phyloP scores from a whole-genome alignment of 2,113 vertebrate genomes.

The Halcyon malimbica region DNA sequence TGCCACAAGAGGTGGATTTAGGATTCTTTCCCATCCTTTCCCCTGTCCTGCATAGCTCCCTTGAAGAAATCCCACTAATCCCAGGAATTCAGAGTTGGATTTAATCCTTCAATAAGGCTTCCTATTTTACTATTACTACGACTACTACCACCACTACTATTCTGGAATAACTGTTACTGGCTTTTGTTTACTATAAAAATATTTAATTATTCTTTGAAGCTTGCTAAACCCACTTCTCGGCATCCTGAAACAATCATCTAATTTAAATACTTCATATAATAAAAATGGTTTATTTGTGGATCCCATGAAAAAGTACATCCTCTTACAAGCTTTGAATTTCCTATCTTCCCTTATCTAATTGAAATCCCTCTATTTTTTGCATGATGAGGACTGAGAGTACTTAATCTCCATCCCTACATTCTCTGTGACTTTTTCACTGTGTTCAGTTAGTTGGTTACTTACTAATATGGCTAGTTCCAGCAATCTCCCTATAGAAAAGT shows the following conservation, averaged over 20 bases:
- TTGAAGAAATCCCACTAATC: background rate
- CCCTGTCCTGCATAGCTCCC: background rate
- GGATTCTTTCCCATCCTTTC: background rate
- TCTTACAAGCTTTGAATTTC: slow-evolving; percentile 8
- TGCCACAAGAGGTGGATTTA: background rate
- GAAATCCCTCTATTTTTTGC: background rate
- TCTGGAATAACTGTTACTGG: background rate
- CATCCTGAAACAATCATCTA: background rate
- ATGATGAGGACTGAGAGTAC: fast-evolving
- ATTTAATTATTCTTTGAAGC: background rate
- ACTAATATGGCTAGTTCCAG: background rate
- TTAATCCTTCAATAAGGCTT: background rate
- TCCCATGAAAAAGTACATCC: background rate
- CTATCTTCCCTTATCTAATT: background rate
- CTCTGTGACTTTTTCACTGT: background rate
- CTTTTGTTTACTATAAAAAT: background rate
- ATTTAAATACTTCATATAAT: background rate
- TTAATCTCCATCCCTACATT: background rate
- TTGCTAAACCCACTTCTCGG: background rate
- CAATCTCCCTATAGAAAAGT: background rate
- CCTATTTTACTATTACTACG: background rate
- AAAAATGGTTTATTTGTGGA: background rate
- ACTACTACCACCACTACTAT: background rate
- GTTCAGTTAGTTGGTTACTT: background rate
- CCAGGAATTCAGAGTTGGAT: background rate